phyloP scores from a whole-genome alignment of 2,113 vertebrate genomes.

The Caranx ignobilis region DNA sequence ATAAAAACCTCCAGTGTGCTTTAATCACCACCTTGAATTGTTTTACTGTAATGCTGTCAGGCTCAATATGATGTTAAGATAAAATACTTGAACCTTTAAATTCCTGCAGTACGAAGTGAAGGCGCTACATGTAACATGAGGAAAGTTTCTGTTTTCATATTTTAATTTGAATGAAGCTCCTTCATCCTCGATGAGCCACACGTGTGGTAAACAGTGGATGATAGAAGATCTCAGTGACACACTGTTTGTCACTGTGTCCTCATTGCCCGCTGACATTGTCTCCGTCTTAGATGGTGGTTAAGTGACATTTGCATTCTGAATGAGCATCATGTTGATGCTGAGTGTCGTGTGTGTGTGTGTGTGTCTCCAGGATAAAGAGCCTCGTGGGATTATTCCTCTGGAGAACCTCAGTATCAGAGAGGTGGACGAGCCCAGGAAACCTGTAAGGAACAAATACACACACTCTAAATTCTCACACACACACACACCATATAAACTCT shows the following conservation, averaged over 20 bases:
- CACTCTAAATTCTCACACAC: neutral
- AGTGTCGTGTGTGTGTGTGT: conserved; percentile 22
- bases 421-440: conserved; percentile 96
- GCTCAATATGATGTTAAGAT: neutral
- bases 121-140: neutral
- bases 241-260: neutral
- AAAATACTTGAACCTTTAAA: neutral
- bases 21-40: conserved; percentile 12
- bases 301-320: neutral
- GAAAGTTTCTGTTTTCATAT: neutral
- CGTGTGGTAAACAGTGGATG: too few species aligned
- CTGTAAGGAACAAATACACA: conserved; percentile 83
- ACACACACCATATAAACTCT: neutral
- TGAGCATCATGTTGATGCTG: neutral
- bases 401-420: conserved; percentile 98
- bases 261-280: neutral
- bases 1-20: conserved; percentile 39
- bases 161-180: too few species aligned
- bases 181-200: too few species aligned
- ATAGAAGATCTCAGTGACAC: neutral
- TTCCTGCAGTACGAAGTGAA: neutral
- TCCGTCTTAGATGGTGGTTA: neutral
- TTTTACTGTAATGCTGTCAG: conserved; percentile 5
- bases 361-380: conserved; percentile 93
- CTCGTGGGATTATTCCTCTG: conserved; percentile 96